Evolutionary conservation across 2,888 invertebrate species (phyloP).

Genomic region (Stegana nigrithorax): DNA sequence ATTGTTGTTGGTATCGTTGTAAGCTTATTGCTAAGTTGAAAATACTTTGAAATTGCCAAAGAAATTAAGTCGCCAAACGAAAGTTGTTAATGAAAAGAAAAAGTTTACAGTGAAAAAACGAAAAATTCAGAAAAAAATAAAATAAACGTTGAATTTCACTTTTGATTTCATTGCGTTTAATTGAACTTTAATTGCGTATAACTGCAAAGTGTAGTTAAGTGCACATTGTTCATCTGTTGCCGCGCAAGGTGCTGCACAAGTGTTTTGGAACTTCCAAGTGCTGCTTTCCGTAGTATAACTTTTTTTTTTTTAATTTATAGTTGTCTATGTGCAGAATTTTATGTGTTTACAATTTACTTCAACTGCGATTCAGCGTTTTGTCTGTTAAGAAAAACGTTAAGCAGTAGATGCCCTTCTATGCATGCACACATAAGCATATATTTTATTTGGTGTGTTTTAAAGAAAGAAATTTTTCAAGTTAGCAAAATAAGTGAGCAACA

Average conservation of each 20-base stretch:
- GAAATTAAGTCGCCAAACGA: conserved; percentile 60
- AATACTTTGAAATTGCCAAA: conserved; percentile 23
- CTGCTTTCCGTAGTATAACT: too few relatives aligned
- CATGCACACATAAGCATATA: too few relatives aligned
- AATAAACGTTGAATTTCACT: conserved; percentile 41
- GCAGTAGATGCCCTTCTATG: too few relatives aligned
- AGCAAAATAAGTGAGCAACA: too few relatives aligned
- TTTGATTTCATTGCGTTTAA: conserved; percentile 25
- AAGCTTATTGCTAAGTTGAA: background rate
- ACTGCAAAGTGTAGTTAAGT: background rate
- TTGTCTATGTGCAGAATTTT: too few relatives aligned
- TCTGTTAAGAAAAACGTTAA: too few relatives aligned
- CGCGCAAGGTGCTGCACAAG: background rate
- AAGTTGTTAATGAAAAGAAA: too few relatives aligned
- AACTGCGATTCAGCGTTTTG: too few relatives aligned
- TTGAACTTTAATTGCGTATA: background rate
- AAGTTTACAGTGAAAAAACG: conserved; percentile 1
- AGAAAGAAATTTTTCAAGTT: too few relatives aligned
- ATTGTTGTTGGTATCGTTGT: conserved; percentile 5
- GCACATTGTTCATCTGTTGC: background rate
- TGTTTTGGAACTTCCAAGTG: background rate
- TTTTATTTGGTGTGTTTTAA: too few relatives aligned
- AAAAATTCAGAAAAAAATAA: background rate
- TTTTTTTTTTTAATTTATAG: too few relatives aligned
- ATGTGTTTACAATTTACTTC: too few relatives aligned